Base-by-base conservation (phyloP, 2,797 vertebrate species). In the Rousettus madagascariensis region DNA sequence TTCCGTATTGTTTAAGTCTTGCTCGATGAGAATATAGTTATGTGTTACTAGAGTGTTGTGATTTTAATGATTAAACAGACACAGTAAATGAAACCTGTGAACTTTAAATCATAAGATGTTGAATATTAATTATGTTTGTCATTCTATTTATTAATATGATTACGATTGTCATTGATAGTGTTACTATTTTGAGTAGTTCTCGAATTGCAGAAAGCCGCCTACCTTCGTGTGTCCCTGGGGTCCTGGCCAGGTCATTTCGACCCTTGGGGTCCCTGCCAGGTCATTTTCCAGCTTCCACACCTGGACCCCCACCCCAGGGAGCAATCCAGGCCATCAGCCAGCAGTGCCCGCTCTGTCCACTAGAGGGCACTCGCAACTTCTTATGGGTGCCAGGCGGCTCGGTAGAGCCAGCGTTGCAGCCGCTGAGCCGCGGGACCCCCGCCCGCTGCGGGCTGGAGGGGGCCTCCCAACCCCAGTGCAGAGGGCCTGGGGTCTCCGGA, bases 331-430 rank as follows among this genome's bases (percentile, higher is more conserved):
- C 3, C 3, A 0, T 6, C 16, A 0, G 51, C 6, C 43, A 0
- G 43, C 91, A 93, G 86, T 93, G 53, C 41, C 38, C 3, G 0
- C 0, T 74, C 2, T 10, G 0, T 12, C 96, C 96, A 94, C 89
- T 6, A 86, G 96, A 82, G 95, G 96, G 95, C 9, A 69, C 69
- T 4, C 88, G 30, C 57, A 43, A 13, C 43, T 6, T 17, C 9
- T 16, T 9, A 49, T 41, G 1, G 0, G 8, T 2, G 5, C 33
- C 0, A 0, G 12, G 3, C 3, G 9, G 26, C 6, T 30, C 33
- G 5, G 1, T 19, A 4, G 24, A 66, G 38, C 33, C 61, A 2
- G 16, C 24, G 30, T 26, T 2, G n/a, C 59, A 0, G n/a, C 10
- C 19, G 0, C 16, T 9, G 17, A 33, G 13, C 41, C 10, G 0